Conservation (phyloP, 2,888 invertebrate genomes). For the Ceramica pisi region DNA sequence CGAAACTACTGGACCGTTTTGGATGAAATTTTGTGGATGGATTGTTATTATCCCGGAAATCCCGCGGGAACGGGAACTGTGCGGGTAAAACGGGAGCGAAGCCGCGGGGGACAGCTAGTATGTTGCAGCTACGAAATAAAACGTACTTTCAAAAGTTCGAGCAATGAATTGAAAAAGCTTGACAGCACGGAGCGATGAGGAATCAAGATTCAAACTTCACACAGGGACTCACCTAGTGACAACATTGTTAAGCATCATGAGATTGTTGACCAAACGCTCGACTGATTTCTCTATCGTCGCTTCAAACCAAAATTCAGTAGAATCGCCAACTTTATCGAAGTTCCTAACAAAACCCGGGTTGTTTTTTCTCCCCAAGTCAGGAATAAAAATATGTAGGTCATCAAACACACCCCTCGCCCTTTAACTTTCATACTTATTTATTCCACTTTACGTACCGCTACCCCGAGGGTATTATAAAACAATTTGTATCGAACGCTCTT, state of each 20-base stretch:
- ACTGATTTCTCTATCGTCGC: constrained; percentile 4
- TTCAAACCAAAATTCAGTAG: constrained; percentile 1
- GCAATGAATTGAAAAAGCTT: too few species aligned
- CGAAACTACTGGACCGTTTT: too few species aligned
- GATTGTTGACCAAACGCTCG: constrained; percentile 15
- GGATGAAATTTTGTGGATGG: too few species aligned
- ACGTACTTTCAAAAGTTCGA: too few species aligned
- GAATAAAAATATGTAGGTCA: constrained; percentile 54
- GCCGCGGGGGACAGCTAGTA: too few species aligned
- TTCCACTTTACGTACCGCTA: constrained; percentile 27
- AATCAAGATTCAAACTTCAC: too few species aligned
- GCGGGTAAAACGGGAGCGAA: too few species aligned
- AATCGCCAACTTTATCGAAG: constrained; percentile 22
- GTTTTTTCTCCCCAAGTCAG: constrained; percentile 20
- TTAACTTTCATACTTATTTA: constrained; percentile 39
- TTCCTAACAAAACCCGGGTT: constrained; percentile 24
- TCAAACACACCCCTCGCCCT: constrained; percentile 37
- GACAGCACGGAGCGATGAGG: too few species aligned
- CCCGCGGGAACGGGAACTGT: too few species aligned
- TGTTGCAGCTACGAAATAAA: too few species aligned
- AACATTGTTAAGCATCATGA: not conserved
- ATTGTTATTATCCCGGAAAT: too few species aligned
- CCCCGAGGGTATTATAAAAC: constrained; percentile 61
- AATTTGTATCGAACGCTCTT: constrained; percentile 66
- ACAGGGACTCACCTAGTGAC: too few species aligned